phyloP scores from a whole-genome alignment of 2,113 vertebrate species.

The Cardinalis cardinalis region DNA sequence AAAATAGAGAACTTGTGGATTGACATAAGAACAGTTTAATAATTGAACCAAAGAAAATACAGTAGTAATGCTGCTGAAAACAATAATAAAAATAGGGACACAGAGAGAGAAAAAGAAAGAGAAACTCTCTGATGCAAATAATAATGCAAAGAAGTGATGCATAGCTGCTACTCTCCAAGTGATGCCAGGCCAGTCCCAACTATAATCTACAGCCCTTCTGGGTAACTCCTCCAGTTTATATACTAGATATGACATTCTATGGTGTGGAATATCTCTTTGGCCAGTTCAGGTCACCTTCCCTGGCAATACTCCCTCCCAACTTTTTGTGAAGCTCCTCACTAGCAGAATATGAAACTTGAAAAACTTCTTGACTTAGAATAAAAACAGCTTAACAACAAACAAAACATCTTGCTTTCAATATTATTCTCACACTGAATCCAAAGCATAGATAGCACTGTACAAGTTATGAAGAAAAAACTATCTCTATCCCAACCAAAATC shows the following conservation, averaged over 20 bases:
- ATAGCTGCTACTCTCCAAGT: neutral
- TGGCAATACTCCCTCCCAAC: fast-evolving
- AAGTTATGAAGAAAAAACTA: neutral
- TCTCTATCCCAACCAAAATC: neutral
- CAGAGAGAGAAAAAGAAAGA: neutral
- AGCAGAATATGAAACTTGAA: neutral
- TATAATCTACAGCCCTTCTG: neutral
- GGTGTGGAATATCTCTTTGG: neutral
- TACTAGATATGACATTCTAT: neutral
- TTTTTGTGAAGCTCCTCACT: neutral
- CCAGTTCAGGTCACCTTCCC: neutral
- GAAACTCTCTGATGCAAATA: neutral
- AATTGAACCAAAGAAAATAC: neutral
- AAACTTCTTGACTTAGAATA: neutral
- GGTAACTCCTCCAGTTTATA: neutral
- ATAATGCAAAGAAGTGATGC: neutral
- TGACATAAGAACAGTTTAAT: neutral
- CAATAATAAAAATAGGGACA: neutral
- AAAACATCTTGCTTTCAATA: neutral
- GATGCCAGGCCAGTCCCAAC: neutral
- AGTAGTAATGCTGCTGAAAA: neutral
- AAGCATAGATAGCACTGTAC: neutral
- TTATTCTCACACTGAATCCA: neutral
- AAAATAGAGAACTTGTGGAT: neutral
- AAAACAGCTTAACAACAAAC: neutral